phyloP scores from a whole-genome alignment of 2,888 invertebrate species.

The Epicampocera succincta region DNA sequence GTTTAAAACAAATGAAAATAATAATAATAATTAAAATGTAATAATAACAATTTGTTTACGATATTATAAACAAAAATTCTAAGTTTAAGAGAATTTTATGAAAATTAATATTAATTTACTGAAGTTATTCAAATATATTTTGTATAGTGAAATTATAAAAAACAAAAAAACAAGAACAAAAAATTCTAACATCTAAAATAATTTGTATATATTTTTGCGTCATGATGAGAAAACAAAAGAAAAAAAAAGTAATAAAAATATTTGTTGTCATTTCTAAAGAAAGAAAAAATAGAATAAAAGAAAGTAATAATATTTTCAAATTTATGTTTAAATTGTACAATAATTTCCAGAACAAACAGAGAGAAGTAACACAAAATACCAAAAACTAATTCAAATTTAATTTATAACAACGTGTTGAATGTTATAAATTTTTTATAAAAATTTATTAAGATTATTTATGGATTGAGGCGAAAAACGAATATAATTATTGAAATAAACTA shows the following conservation, averaged over 20 bases:
- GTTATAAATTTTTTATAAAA: slow-evolving; percentile 68
- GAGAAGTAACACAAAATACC: slow-evolving; percentile 23
- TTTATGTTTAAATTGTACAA: slow-evolving; percentile 78
- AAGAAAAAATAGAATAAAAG: slow-evolving; percentile 40
- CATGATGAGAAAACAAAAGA: background rate
- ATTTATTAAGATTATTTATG: slow-evolving; percentile 58
- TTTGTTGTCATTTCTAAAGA: slow-evolving; percentile 69
- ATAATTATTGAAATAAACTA: slow-evolving; percentile 67
- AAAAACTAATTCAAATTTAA: slow-evolving; percentile 51
- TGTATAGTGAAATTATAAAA: slow-evolving; percentile 67
- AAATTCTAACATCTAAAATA: slow-evolving; percentile 69
- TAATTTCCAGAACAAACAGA: slow-evolving; percentile 73
- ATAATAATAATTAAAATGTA: slow-evolving; percentile 1
- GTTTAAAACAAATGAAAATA: slow-evolving; percentile 72
- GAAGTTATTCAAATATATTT: slow-evolving; percentile 64
- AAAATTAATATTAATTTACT: slow-evolving; percentile 54
- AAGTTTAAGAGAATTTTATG: slow-evolving; percentile 55
- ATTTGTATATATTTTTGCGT: slow-evolving; percentile 66
- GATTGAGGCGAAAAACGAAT: slow-evolving; percentile 19
- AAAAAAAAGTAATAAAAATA: slow-evolving; percentile 49
- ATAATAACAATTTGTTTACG: slow-evolving; percentile 50
- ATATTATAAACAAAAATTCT: slow-evolving; percentile 21
- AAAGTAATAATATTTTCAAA: slow-evolving; percentile 52
- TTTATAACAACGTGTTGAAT: slow-evolving; percentile 63
- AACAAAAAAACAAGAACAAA: too few relatives aligned